Percentiles rank a stretch among this genome's conserved stretches.
Conservation (phyloP, 2,888 invertebrate species). For the Gibbula magus region DNA sequence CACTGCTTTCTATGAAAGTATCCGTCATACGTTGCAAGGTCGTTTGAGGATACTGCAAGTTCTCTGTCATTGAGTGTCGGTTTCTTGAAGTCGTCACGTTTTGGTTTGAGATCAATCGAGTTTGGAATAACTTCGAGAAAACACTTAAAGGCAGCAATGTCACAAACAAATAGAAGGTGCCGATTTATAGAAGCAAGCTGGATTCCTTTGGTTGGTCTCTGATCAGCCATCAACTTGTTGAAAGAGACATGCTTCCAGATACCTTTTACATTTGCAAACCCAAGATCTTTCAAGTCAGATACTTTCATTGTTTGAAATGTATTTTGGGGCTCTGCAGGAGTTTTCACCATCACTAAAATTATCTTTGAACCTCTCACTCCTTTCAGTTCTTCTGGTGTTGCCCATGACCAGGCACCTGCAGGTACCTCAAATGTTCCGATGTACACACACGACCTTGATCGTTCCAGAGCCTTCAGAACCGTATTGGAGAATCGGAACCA, state of each 20-base stretch:
- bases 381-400: slow-evolving; percentile 3
- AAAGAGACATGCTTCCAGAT: slow-evolving; percentile 21
- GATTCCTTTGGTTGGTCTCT: neutral
- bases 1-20: neutral
- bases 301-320: slow-evolving; percentile 2
- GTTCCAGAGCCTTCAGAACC: slow-evolving; percentile 9
- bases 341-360: slow-evolving; percentile 9
- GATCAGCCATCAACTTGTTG: neutral
- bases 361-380: neutral
- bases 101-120: neutral
- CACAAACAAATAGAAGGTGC: neutral
- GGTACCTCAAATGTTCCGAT: slow-evolving; percentile 23
- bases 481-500: slow-evolving; percentile 21
- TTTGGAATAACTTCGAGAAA: neutral
- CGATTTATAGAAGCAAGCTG: neutral
- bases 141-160: neutral
- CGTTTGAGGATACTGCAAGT: neutral
- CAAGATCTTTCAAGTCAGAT: neutral
- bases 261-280: neutral
- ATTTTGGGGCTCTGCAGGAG: neutral
- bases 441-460: slow-evolving; percentile 5
- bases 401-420: slow-evolving; percentile 30
- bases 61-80: neutral
- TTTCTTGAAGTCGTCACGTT: neutral
- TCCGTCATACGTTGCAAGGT: neutral